A percentile compares a stretch with the other conserved stretches of the same genome.
phyloP scores from a whole-genome alignment of 1,140 invertebrate genomes.

The Atopsyche davidsoni region DNA sequence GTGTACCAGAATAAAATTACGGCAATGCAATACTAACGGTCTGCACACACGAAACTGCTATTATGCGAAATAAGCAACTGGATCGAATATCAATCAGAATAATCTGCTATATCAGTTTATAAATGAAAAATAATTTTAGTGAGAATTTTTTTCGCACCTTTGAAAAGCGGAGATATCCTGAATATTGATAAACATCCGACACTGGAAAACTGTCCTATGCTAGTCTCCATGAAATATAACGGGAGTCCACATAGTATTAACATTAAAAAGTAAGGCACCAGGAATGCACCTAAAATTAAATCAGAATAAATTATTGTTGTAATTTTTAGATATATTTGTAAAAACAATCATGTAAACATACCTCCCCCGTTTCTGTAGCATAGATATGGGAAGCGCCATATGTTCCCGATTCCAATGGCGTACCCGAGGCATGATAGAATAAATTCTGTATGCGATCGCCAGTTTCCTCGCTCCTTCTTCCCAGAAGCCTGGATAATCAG shows the following conservation, averaged over 20 bases:
- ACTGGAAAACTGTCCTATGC: constrained; percentile 78
- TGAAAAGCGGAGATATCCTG: constrained; percentile 72
- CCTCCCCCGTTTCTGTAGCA: constrained; percentile 31
- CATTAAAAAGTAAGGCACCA: constrained; percentile 70
- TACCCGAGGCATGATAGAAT: constrained; percentile 66
- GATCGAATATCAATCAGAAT: too few relatives aligned
- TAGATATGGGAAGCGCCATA: constrained; percentile 73
- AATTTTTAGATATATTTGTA: constrained; percentile 1
- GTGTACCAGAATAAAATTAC: too few relatives aligned
- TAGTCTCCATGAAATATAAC: constrained; percentile 83
- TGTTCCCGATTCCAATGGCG: constrained; percentile 74
- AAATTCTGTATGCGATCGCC: constrained; percentile 67
- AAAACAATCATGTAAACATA: constrained; percentile 5
- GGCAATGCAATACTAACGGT: too few relatives aligned
- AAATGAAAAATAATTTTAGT: constrained; percentile 2
- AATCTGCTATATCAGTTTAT: constrained; percentile 6
- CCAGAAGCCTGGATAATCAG: too few relatives aligned
- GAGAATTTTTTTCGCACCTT: constrained; percentile 58
- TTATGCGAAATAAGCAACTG: too few relatives aligned
- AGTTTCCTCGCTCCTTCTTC: constrained; percentile 46
- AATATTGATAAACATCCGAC: constrained; percentile 76
- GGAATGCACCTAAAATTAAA: constrained; percentile 61
- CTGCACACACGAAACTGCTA: too few relatives aligned
- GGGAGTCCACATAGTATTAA: constrained; percentile 77
- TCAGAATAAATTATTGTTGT: not conserved